phyloP scores from a whole-genome alignment of 2,888 invertebrate genomes.

The Napeogenes inachia region DNA sequence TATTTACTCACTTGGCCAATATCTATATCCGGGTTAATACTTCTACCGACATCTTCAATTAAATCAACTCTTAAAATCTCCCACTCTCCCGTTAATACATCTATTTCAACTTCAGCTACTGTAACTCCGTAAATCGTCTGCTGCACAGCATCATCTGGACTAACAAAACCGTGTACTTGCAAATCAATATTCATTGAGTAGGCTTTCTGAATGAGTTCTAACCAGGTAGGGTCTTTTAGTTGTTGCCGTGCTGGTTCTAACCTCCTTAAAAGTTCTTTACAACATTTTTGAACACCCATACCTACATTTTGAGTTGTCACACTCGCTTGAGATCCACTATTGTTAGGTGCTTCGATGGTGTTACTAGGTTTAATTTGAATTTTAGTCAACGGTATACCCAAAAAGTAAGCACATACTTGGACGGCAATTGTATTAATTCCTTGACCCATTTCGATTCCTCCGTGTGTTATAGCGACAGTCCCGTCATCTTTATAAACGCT shows the following conservation, averaged over 20 bases:
- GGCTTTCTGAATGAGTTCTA: constrained; percentile 69
- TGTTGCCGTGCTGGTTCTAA: constrained; percentile 63
- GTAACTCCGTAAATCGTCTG: constrained; percentile 41
- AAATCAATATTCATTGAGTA: constrained; percentile 52
- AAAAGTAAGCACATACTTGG: constrained; percentile 82
- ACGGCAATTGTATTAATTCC: constrained; percentile 78
- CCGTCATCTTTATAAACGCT: too few species aligned
- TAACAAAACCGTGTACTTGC: constrained; percentile 51
- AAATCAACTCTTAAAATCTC: constrained; percentile 80
- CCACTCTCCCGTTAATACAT: constrained; percentile 84
- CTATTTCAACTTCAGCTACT: too few species aligned
- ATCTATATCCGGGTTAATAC: constrained; percentile 81
- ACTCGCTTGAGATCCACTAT: constrained; percentile 77
- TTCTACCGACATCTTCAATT: constrained; percentile 81
- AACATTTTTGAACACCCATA: constrained; percentile 72
- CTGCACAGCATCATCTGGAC: constrained; percentile 42
- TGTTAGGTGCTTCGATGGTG: constrained; percentile 75
- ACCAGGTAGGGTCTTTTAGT: constrained; percentile 70
- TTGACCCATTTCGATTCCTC: too few species aligned
- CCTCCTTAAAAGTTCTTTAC: constrained; percentile 62
- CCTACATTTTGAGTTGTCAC: constrained; percentile 80
- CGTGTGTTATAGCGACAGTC: too few species aligned
- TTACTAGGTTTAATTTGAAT: constrained; percentile 78
- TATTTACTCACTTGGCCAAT: constrained; percentile 76
- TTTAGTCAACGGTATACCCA: constrained; percentile 80